Percentiles rank a stretch among this genome's conserved stretches.
Evolutionary conservation across 2,797 vertebrate species (phyloP).

Genomic region (Channallabes apus): DNA sequence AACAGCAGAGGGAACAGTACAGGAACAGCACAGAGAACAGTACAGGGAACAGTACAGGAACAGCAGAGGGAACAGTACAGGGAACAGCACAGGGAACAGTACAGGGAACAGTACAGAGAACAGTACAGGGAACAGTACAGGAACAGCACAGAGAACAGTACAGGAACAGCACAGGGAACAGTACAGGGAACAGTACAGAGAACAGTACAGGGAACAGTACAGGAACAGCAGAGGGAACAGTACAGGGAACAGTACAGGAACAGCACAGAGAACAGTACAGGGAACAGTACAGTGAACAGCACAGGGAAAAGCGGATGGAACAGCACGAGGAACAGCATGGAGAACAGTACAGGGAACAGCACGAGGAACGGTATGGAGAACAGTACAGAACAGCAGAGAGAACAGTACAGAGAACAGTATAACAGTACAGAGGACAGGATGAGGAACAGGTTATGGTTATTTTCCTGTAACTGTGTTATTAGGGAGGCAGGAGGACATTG

Average conservation of each 20-base stretch:
- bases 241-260: not conserved
- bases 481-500: not conserved
- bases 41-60: not conserved
- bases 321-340: rapidly evolving
- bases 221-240: not conserved
- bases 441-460: not conserved
- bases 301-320: not conserved
- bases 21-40: not conserved
- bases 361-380: not conserved
- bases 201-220: not conserved
- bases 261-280: not conserved
- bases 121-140: not conserved
- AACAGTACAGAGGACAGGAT: not conserved
- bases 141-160: not conserved
- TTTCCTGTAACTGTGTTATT: not conserved
- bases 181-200: not conserved
- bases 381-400: not conserved
- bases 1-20: not conserved
- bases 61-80: not conserved
- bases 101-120: not conserved
- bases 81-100: not conserved
- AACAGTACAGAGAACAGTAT: not conserved
- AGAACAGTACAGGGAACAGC: not conserved
- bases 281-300: not conserved
- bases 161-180: not conserved